Evolutionary conservation across 2,888 invertebrate genomes (phyloP).

Genomic region (Cerastis rubricosa): DNA sequence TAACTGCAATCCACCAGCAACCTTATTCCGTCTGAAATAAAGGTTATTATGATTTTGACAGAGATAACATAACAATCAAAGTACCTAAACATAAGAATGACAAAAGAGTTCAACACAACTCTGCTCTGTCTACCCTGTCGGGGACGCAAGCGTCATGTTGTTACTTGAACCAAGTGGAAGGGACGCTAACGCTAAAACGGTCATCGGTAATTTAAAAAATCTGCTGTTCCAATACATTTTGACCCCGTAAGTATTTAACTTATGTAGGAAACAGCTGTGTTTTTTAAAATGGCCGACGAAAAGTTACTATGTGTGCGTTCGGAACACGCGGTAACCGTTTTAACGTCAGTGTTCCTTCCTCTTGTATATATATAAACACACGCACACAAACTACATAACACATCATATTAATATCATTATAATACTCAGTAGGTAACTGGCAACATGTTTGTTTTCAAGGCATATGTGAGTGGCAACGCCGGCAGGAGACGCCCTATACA

Average conservation of each 20-base stretch:
- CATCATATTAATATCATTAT: conserved; percentile 11
- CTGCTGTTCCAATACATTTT: not conserved
- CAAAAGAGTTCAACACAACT: not conserved
- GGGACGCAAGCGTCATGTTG: not conserved
- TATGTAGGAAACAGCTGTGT: too few relatives aligned
- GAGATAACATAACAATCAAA: not conserved
- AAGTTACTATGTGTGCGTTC: not conserved
- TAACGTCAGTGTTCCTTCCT: not conserved
- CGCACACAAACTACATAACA: conserved; percentile 27
- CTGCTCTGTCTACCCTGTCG: not conserved
- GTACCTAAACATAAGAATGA: not conserved
- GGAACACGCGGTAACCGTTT: not conserved
- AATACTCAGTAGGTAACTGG: conserved; percentile 26
- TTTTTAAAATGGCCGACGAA: not conserved
- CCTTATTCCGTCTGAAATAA: not conserved
- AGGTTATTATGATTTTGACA: not conserved
- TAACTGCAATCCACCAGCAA: not conserved
- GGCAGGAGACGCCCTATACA: not conserved
- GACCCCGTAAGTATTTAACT: not conserved
- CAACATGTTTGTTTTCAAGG: not conserved
- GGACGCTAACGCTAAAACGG: not conserved
- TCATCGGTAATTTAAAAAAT: not conserved
- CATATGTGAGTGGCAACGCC: not conserved
- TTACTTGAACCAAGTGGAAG: not conserved
- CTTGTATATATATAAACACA: not conserved